These are phyloP conservation scores for Lamellibrachia columna DNA, from an alignment of 2,888 invertebrate species.

Conservation along the genomic window DNA sequence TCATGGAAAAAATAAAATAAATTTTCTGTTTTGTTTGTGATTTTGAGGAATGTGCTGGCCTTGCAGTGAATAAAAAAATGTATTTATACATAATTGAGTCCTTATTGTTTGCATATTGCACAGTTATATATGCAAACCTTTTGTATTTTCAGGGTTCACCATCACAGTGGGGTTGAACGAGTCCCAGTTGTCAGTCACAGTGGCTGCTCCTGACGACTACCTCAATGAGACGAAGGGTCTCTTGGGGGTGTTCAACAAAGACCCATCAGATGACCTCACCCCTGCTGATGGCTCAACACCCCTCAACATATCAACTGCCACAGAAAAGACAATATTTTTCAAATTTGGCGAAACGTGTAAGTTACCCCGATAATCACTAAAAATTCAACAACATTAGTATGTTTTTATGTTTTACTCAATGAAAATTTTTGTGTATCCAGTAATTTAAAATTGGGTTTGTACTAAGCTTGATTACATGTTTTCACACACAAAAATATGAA, in stretches of 20 bases:
- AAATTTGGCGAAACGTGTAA: slow-evolving; percentile 24
- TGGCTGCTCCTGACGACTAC: not conserved
- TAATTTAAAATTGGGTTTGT: not conserved
- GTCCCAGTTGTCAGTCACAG: slow-evolving; percentile 3
- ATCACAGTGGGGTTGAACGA: not conserved
- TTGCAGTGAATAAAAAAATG: not conserved
- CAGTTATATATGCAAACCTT: not conserved
- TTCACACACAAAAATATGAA: too few relatives aligned
- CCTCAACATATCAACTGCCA: not conserved
- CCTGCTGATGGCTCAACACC: not conserved
- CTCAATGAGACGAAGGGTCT: slow-evolving; percentile 14
- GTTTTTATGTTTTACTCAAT: not conserved
- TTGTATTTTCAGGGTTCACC: not conserved
- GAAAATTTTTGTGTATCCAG: not conserved
- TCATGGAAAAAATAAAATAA: not conserved
- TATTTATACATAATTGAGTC: not conserved
- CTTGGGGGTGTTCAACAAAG: slow-evolving; percentile 20
- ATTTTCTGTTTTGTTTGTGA: not conserved
- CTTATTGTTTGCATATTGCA: not conserved
- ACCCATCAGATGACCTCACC: slow-evolving; percentile 22
- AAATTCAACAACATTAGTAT: not conserved
- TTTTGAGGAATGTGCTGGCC: not conserved
- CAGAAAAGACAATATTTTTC: slow-evolving; percentile 17
- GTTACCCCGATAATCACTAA: not conserved
- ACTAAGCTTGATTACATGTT: too few relatives aligned